phyloP scores from a whole-genome alignment of 1,140 invertebrate species.

The Papilio polyxenes region DNA sequence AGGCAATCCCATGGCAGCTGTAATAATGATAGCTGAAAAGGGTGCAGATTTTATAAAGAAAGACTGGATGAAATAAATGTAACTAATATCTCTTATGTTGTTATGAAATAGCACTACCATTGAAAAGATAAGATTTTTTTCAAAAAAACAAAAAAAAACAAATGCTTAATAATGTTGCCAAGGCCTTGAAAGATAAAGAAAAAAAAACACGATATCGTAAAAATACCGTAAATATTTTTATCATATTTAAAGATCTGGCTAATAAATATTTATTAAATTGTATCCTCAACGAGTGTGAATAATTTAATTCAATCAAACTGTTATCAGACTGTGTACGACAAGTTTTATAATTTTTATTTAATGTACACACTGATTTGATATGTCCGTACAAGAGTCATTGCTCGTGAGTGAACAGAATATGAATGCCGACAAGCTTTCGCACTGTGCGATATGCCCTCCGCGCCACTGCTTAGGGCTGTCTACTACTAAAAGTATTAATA shows the following conservation, averaged over 20 bases:
- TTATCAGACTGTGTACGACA: background rate
- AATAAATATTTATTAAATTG: constrained; percentile 8
- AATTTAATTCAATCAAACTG: constrained; percentile 23
- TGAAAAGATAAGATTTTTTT: no score
- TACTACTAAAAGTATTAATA: no score
- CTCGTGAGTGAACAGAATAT: constrained; percentile 33
- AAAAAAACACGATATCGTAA: background rate
- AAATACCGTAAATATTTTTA: background rate
- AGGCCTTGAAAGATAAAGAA: background rate
- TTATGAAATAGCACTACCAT: no score
- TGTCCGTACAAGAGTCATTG: constrained; percentile 36
- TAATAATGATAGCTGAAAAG: no score
- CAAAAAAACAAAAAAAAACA: no score
- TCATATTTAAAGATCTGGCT: background rate
- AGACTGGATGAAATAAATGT: no score
- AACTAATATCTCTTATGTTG: no score
- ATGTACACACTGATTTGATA: constrained; percentile 34
- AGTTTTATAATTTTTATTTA: constrained; percentile 28
- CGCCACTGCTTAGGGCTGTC: constrained; percentile 15
- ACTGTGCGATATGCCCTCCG: constrained; percentile 32
- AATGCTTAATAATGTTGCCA: no score
- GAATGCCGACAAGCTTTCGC: constrained; percentile 37
- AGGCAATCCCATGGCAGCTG: no score
- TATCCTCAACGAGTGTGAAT: background rate
- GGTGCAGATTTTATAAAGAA: no score